These are phyloP conservation scores for Condylostylus longicornis DNA, from an alignment of 1,140 invertebrate genomes.

Conservation along the genomic window DNA sequence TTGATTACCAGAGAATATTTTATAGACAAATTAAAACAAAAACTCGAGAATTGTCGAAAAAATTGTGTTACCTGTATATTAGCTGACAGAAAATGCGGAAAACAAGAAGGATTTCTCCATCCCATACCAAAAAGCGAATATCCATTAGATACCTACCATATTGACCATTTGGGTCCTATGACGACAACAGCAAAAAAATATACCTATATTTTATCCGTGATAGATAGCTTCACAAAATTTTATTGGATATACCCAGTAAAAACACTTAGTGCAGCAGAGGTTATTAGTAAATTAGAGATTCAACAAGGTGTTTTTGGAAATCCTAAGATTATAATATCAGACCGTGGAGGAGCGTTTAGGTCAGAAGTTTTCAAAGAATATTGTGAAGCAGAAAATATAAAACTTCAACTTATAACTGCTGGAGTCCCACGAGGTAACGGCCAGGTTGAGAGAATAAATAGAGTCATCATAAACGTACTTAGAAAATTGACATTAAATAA, in stretches of 20 bases:
- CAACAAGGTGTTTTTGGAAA: slow-evolving; percentile 22
- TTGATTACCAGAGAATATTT: slow-evolving; percentile 1
- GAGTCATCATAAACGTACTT: slow-evolving; percentile 14
- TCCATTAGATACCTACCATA: slow-evolving; percentile 14
- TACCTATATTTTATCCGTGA: slow-evolving; percentile 17
- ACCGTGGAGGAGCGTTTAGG: slow-evolving; percentile 28
- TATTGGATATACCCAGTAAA: slow-evolving; percentile 27
- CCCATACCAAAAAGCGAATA: slow-evolving; percentile 18
- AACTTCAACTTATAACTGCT: slow-evolving; percentile 16
- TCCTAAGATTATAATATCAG: slow-evolving; percentile 20
- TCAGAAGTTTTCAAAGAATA: slow-evolving; percentile 19
- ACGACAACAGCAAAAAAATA: slow-evolving; percentile 17
- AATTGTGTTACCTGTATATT: slow-evolving; percentile 26
- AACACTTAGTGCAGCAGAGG: no score
- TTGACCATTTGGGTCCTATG: slow-evolving; percentile 14
- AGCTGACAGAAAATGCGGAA: slow-evolving; percentile 19
- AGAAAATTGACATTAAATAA: no score
- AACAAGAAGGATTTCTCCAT: slow-evolving; percentile 26
- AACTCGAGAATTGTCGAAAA: neutral
- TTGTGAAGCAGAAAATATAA: slow-evolving; percentile 16
- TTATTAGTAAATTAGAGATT: no score
- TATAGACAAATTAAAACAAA: slow-evolving; percentile 6
- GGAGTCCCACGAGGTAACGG: slow-evolving; percentile 21
- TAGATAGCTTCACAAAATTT: slow-evolving; percentile 21
- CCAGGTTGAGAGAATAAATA: slow-evolving; percentile 20